phyloP scores from a whole-genome alignment of 1,140 invertebrate genomes.

The Lucilia sericata region DNA sequence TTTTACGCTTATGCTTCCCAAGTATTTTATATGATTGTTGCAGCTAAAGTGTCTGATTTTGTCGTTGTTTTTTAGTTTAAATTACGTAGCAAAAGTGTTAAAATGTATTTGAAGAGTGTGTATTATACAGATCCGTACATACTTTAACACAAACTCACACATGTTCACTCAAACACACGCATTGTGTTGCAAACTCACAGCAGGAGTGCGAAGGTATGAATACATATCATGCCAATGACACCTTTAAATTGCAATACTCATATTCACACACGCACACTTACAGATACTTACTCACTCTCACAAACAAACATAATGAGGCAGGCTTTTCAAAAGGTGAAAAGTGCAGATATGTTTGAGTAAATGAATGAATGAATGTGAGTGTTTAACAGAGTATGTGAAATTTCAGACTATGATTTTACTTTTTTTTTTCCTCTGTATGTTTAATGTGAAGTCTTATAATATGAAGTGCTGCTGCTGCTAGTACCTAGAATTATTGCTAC shows the following conservation, averaged over 20 bases:
- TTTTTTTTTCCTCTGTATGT: not conserved
- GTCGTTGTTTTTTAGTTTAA: not conserved
- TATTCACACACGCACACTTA: not conserved
- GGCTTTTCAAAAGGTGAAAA: slow-evolving; percentile 15
- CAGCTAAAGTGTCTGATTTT: not conserved
- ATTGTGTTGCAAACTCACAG: not conserved
- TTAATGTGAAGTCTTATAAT: not conserved
- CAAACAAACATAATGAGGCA: not conserved
- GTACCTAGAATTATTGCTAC: not conserved
- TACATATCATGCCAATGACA: slow-evolving; percentile 23
- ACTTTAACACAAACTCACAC: not conserved
- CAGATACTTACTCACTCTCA: not conserved
- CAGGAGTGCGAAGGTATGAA: not conserved
- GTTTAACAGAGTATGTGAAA: not conserved
- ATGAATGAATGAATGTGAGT: not conserved
- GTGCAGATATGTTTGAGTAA: not conserved
- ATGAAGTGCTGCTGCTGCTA: not conserved
- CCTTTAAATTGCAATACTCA: not conserved
- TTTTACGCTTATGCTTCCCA: not conserved
- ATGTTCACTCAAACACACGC: not conserved
- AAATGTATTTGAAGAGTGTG: slow-evolving; percentile 7
- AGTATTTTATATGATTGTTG: not conserved
- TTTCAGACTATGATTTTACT: not conserved
- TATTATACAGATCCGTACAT: not conserved
- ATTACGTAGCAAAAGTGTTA: slow-evolving; percentile 10